Evolutionary conservation across 2,888 invertebrate genomes (phyloP), one percentile per base, ranked within the genome.

Genomic region (Troides oblongomaculatus): DNA sequence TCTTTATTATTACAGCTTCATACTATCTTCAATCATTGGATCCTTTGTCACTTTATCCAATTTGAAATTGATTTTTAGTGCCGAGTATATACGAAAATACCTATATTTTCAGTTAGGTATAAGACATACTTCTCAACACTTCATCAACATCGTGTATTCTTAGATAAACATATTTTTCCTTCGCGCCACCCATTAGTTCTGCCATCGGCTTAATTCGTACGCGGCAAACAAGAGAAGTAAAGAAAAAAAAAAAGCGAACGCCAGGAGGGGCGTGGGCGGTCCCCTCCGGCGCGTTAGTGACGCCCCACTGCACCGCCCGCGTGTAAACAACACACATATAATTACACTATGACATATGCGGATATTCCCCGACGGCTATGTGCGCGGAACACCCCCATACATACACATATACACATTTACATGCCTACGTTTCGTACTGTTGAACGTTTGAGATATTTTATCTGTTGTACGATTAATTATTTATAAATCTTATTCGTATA

Each of bases 271-370:
- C 81, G 80, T 84, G 79, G 79, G 80, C 86, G 78, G 83, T 53
- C 84, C 76, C 84, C 80, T 78, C 81, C 80, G 80, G 65, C 81
- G 83, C 78, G 83, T 89, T 89, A 87, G 83, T 86, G 77, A 85
- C 89, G 87, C 86, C 88, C 90, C 86, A 77, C 61, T 84, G 84
- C 84, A 75, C 76, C 72, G 70, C 70, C 72, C 74, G 74, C 72
- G 73, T 71, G 76, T 78, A 81, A 80, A 81, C 80, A 80, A 79
- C 79, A 76, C 76, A 78, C 76, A 74, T 78, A 80, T 78, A 79
- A 79, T 81, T 78, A 80, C 78, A 76, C 70, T 74, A 74, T 73
- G 73, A 73, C 73, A 73, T 72, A 72, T 74, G 73, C 73, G 69
- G 66, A 65, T 73, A 70, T 73, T 71, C 70, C 69, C 70, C 70